phyloP scores from a whole-genome alignment of 2,888 invertebrate genomes.

The Rhagophthalmus giganteus region DNA sequence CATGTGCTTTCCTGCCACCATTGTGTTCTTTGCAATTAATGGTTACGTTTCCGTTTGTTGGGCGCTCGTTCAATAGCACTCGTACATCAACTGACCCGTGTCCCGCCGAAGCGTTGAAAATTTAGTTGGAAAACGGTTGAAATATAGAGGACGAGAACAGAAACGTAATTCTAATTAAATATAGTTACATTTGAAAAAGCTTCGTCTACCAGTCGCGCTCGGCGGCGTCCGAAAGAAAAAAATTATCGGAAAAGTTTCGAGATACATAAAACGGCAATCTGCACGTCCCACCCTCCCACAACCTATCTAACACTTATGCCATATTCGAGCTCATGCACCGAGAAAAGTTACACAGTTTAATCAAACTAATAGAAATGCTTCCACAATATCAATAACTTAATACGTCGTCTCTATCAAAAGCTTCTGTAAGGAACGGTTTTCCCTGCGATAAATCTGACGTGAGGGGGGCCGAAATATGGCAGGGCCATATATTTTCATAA shows the following conservation, averaged over 20 bases:
- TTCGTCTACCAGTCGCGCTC: too few species aligned
- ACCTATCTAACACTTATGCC: constrained; percentile 40
- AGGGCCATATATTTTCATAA: constrained; percentile 54
- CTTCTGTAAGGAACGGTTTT: constrained; percentile 39
- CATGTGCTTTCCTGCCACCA: constrained; percentile 60
- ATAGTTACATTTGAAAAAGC: constrained; percentile 11
- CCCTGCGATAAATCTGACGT: constrained; percentile 40
- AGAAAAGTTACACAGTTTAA: constrained; percentile 46
- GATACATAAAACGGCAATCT: constrained; percentile 37
- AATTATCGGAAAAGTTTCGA: constrained; percentile 41
- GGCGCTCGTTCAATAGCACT: constrained; percentile 49
- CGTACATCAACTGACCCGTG: constrained; percentile 54
- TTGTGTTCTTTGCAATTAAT: constrained; percentile 57
- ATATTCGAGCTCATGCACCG: constrained; percentile 46
- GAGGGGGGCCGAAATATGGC: constrained; percentile 49
- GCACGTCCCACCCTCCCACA: constrained; percentile 1
- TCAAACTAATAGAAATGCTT: constrained; percentile 53
- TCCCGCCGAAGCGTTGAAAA: constrained; percentile 38
- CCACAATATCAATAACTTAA: constrained; percentile 50
- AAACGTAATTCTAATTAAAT: not conserved
- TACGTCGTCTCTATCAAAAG: constrained; percentile 40
- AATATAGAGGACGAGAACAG: constrained; percentile 35
- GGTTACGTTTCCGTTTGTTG: constrained; percentile 51
- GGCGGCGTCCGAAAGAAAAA: too few species aligned
- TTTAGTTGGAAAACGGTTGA: constrained; percentile 41